Evolutionary conservation across 2,113 vertebrate genomes (phyloP), one percentile per base, ranked within the genome.

Genomic region (Cebidichthys violaceus): DNA sequence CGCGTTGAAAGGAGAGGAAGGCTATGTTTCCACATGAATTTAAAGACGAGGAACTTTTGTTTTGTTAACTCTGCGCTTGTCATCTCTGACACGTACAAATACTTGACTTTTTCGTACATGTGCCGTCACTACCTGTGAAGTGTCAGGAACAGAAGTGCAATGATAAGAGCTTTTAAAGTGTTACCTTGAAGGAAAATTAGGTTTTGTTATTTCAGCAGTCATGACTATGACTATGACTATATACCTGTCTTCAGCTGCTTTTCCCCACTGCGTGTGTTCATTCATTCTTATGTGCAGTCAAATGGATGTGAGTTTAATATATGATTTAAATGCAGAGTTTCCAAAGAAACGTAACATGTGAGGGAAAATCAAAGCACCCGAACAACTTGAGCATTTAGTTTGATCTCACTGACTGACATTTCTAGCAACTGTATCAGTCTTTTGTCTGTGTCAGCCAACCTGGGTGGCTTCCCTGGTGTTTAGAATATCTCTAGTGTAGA

Each of bases 391-490:
- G 59, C 22, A 15, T 1, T 13, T 64, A 61, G 17, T 22, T 3
- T 43, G 29, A 39, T 60, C 37, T 72, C 31, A 75, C 6, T 81
- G 84, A 70, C 54, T 76, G 70, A 71, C 65, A 73, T 15, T 29
- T 7, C 55, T 15, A 39, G 45, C 15, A 66, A 45, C 33, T 79
- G 61, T 47, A 55, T 77, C 59, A 35, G 79, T 68, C 76, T 47
- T 50, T 62, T 41, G 62, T 57, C 64, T 72, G 33, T 39, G 17
- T 73, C 61, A 67, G 75, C 68, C 90, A 60, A 75, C 89, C 85
- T 92, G 86, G 89, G 90, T 92, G 90, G 92, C 81, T 81, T 75
- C 31, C 59, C 69, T 65, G 77, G 70, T 91, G 83, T 91, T 91
- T 84, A 39, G 87, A 89, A 88, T 91, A 90, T 69, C 55, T 76